phyloP scores from a whole-genome alignment of 2,797 vertebrate genomes.

The Anableps anableps region DNA sequence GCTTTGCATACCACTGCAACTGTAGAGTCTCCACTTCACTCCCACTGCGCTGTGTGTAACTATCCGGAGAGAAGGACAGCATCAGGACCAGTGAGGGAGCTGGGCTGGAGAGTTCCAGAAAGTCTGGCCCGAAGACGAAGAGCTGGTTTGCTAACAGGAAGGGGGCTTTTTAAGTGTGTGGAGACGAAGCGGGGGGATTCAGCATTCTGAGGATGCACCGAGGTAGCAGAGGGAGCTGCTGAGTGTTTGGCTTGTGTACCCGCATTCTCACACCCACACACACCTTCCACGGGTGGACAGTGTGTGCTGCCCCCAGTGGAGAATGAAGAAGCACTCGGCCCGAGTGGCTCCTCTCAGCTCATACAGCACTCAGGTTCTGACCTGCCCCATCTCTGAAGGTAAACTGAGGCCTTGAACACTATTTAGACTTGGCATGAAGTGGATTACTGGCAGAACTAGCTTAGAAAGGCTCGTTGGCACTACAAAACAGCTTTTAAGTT shows the following conservation, averaged over 20 bases:
- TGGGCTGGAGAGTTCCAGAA: constrained; percentile 44
- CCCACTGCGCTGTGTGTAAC: constrained; percentile 62
- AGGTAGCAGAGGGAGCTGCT: constrained; percentile 73
- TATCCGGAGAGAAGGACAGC: constrained; percentile 49
- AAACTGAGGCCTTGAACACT: constrained; percentile 56
- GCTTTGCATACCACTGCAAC: constrained; percentile 75
- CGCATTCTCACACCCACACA: constrained; percentile 38
- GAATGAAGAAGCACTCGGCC: constrained; percentile 88
- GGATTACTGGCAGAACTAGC: background rate
- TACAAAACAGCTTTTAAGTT: background rate
- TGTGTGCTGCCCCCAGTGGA: constrained; percentile 71
- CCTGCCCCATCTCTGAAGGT: constrained; percentile 86
- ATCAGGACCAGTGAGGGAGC: constrained; percentile 28
- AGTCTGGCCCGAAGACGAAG: constrained; percentile 54
- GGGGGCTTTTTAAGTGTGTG: constrained; percentile 41
- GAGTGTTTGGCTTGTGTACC: constrained; percentile 53
- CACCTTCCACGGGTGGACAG: constrained; percentile 66
- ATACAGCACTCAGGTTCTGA: constrained; percentile 86
- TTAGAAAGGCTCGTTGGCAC: background rate
- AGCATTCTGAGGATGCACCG: constrained; percentile 70
- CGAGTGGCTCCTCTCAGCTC: constrained; percentile 87
- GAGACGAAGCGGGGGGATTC: constrained; percentile 61
- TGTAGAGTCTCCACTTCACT: constrained; percentile 71
- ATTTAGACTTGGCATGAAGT: constrained; percentile 14
- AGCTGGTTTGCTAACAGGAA: constrained; percentile 41